Evolutionary conservation across 1,140 invertebrate species (phyloP), one percentile per base, ranked within the genome.

Genomic region (Heliconius melpomene): DNA sequence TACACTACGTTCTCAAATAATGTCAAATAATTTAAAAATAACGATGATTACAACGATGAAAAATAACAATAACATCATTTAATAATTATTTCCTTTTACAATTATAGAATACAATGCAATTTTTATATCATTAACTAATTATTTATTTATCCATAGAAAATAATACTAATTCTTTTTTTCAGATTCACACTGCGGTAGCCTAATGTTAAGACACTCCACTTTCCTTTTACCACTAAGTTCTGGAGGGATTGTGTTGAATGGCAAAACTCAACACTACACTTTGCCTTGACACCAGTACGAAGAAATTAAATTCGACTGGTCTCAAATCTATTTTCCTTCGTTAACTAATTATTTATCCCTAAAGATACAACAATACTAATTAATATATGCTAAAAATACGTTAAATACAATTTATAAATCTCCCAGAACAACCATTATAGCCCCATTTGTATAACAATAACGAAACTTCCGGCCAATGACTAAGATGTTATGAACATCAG

Each of bases 401-500:
- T 16, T 3, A 26, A 60, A 7, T 60, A 23, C 23, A 26, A n/a
- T 23, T 66, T 66, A 66, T 66, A 9, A 66, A 66, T 16, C 23
- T 26, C 1, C 3, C 23, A 26, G n/a, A 66, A 26, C 13, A 66
- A 66, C 7, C 9, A 29, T 13, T 16, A 16, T 7, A 66, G 23
- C 3, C 8, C 5, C 11, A 26, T n/a, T 57, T 57, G 54, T 57
- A 57, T 23, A 2, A 16, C 23, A 66, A 29, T 46, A 26, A 77
- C 9, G 38, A 13, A 46, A 77, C 46, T 52, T 54, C 76, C 40
- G 60, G 26, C 36, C 13, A 13, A 29, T 71, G 23, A 50, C 46
- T n/a, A 72, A 66, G 60, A 66, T 66, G 60, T 81, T 81, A 77
- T 71, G 74, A 81, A 71, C 32, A 72, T 74, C 29, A 81, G 82